These are phyloP conservation scores for Aphidoletes aphidimyza DNA, from an alignment of 2,888 invertebrate genomes.

Conservation along the genomic window DNA sequence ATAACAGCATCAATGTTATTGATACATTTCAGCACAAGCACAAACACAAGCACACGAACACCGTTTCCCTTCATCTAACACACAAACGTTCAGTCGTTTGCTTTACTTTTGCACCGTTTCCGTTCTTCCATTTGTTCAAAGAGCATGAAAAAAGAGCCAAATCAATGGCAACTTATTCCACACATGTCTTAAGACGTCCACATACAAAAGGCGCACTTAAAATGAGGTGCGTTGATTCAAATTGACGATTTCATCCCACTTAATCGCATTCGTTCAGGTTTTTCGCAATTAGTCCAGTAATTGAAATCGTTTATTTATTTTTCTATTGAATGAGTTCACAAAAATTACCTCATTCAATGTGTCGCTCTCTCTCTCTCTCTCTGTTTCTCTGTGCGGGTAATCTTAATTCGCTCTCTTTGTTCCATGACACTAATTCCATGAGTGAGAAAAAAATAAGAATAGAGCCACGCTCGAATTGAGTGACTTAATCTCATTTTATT, in stretches of 20 bases:
- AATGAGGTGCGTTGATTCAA: neutral
- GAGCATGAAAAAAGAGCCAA: neutral
- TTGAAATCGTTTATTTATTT: neutral
- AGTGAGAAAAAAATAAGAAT: neutral
- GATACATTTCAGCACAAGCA: neutral
- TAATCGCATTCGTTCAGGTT: constrained; percentile 33
- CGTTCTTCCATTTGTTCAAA: neutral
- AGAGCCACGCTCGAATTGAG: neutral
- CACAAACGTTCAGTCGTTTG: neutral
- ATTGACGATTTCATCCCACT: neutral
- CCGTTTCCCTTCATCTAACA: neutral
- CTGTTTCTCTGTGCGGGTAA: too few relatives aligned
- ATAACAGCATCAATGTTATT: constrained; percentile 15
- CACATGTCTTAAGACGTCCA: too few relatives aligned
- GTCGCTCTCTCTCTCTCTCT: too few relatives aligned
- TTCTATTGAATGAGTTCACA: neutral
- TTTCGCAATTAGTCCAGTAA: neutral
- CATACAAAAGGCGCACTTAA: neutral
- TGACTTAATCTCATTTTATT: constrained; percentile 44
- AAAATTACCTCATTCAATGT: neutral
- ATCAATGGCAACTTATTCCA: neutral
- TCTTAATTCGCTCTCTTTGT: too few relatives aligned
- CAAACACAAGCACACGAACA: neutral
- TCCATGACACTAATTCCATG: too few relatives aligned
- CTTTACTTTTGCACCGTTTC: too few relatives aligned